These are phyloP conservation scores for Ephialtes manifestator DNA, from an alignment of 2,888 invertebrate species.

Conservation along the genomic window DNA sequence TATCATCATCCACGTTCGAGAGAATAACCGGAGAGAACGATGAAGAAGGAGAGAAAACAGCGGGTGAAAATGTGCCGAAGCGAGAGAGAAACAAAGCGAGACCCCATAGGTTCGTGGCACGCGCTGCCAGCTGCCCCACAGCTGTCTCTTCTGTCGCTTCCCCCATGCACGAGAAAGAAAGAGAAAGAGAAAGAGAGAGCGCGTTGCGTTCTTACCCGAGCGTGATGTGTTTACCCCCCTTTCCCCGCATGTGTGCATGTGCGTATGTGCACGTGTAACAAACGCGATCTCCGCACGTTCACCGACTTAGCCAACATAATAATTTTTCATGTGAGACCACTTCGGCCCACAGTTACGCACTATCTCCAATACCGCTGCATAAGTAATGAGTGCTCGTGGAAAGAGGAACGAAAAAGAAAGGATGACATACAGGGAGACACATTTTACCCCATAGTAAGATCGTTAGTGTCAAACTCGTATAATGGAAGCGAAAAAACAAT, in stretches of 20 bases:
- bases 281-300: constrained; percentile 53
- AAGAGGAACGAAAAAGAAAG: background rate
- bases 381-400: constrained; percentile 11
- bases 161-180: constrained; percentile 20
- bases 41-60: constrained; percentile 40
- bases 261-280: constrained; percentile 59
- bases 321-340: constrained; percentile 23
- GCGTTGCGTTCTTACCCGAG: constrained; percentile 43
- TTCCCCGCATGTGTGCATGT: constrained; percentile 26
- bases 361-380: constrained; percentile 30
- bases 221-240: constrained; percentile 34
- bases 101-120: constrained; percentile 86
- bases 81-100: constrained; percentile 71
- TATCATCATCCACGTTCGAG: constrained; percentile 80
- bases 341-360: constrained; percentile 1
- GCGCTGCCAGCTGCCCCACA: constrained; percentile 86
- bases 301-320: constrained; percentile 55
- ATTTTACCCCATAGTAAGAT: constrained; percentile 4
- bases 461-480: background rate
- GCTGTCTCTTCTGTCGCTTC: constrained; percentile 80
- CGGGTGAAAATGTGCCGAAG: constrained; percentile 40
- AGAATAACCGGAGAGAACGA: constrained; percentile 43
- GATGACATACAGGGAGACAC: background rate
- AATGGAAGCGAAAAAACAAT: background rate
- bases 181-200: constrained; percentile 24